Percentiles rank a stretch among this genome's conserved stretches.
These are phyloP conservation scores for Drosophila repleta DNA, from an alignment of 1,140 invertebrate species.

Conservation along the genomic window DNA sequence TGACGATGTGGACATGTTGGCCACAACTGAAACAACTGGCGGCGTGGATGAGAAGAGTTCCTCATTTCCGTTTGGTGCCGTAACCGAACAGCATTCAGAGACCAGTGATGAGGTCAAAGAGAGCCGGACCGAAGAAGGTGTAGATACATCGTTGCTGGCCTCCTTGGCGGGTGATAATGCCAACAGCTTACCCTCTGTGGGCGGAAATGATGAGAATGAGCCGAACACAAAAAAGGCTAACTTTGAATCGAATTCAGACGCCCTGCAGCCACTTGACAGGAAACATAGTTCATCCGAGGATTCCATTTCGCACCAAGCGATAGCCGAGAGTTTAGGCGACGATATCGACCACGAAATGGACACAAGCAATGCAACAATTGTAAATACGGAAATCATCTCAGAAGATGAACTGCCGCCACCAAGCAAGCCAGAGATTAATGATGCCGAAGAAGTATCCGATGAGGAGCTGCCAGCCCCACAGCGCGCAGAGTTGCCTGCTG, in stretches of 20 bases:
- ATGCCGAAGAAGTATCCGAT: constrained; percentile 89
- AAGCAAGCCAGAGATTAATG: constrained; percentile 78
- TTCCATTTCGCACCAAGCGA: constrained; percentile 62
- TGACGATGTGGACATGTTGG: constrained; percentile 69
- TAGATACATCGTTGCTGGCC: constrained; percentile 76
- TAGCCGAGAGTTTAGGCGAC: constrained; percentile 63
- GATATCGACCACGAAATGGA: constrained; percentile 50
- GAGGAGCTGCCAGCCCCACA: constrained; percentile 91
- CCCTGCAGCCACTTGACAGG: constrained; percentile 29
- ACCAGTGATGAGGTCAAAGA: constrained; percentile 74
- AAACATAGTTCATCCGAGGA: constrained; percentile 71
- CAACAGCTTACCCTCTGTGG: constrained; percentile 84
- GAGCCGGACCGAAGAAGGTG: constrained; percentile 47
- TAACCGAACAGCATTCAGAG: constrained; percentile 68
- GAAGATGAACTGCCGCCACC: constrained; percentile 87
- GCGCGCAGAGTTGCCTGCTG: constrained; percentile 90
- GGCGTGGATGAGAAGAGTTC: constrained; percentile 80
- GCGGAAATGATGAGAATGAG: constrained; percentile 75
- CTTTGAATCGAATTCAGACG: constrained; percentile 60
- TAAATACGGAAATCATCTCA: constrained; percentile 89
- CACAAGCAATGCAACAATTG: constrained; percentile 83
- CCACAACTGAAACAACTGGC: constrained; percentile 44
- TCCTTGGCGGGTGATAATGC: constrained; percentile 83
- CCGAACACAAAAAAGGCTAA: constrained; percentile 56
- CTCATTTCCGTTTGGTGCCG: constrained; percentile 77